Evolutionary conservation across 2,888 invertebrate genomes (phyloP).

Genomic region (Drosophila tripunctata): DNA sequence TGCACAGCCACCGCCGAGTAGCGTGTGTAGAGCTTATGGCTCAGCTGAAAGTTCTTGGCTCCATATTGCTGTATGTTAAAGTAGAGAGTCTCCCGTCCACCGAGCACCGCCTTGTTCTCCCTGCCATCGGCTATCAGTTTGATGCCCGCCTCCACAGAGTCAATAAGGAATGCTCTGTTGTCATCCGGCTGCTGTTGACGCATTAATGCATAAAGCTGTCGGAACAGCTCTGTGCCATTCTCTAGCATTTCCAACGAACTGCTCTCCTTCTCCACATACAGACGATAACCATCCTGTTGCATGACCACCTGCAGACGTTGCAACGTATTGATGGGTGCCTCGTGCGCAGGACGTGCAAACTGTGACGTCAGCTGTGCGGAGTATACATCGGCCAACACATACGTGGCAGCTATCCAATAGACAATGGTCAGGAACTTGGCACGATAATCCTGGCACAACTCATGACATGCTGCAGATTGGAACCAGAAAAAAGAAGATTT

Average conservation of each 20-base stretch:
- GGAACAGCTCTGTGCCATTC: constrained; percentile 91
- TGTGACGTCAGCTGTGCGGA: constrained; percentile 91
- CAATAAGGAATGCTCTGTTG: constrained; percentile 86
- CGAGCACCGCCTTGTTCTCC: constrained; percentile 87
- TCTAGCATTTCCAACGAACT: constrained; percentile 89
- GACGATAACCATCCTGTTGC: constrained; percentile 87
- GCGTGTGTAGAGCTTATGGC: constrained; percentile 90
- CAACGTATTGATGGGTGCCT: constrained; percentile 88
- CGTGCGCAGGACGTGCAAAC: constrained; percentile 89
- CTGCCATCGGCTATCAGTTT: constrained; percentile 87
- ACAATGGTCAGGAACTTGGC: constrained; percentile 89
- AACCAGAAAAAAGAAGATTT: too few species aligned
- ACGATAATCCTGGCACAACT: constrained; percentile 87
- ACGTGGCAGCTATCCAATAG: constrained; percentile 90
- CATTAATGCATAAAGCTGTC: constrained; percentile 89
- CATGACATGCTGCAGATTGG: constrained; percentile 74
- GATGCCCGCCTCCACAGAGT: constrained; percentile 90
- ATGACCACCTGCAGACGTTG: constrained; percentile 88
- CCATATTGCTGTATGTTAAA: constrained; percentile 91
- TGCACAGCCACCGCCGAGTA: constrained; percentile 92
- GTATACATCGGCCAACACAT: constrained; percentile 91
- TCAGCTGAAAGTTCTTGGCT: constrained; percentile 86
- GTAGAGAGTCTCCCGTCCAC: constrained; percentile 90
- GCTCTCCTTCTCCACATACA: constrained; percentile 90
- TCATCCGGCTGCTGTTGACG: constrained; percentile 84